A percentile compares a stretch with the other conserved stretches of the same genome.
phyloP scores from a whole-genome alignment of 2,888 invertebrate genomes.

The Xylota segnis region DNA sequence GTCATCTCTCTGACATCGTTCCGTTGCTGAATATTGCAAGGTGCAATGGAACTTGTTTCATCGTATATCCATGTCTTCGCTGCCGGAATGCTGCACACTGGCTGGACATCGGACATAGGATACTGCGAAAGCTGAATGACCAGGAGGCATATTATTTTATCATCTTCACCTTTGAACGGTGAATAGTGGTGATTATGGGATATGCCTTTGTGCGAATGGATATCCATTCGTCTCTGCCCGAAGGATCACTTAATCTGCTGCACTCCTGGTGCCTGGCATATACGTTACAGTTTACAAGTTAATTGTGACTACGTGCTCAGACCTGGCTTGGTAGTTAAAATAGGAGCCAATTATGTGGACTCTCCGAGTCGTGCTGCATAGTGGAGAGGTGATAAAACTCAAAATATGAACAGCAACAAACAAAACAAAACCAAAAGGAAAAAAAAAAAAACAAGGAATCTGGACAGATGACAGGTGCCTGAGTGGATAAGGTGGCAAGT shows the following conservation, averaged over 20 bases:
- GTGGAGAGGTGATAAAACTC: conserved; percentile 63
- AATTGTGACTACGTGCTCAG: conserved; percentile 60
- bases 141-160: conserved; percentile 73
- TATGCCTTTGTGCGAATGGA: conserved; percentile 34
- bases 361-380: conserved; percentile 26
- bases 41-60: conserved; percentile 70
- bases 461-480: conserved; percentile 57
- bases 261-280: conserved; percentile 26
- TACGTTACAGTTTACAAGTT: conserved; percentile 72
- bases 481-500: conserved; percentile 18
- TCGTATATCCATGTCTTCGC: conserved; percentile 20
- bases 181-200: conserved; percentile 67
- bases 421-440: no score
- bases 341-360: conserved; percentile 66
- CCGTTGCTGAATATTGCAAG: conserved; percentile 61
- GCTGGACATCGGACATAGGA: conserved; percentile 9
- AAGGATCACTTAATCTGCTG: conserved; percentile 69
- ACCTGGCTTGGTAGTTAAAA: conserved; percentile 24
- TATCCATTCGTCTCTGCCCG: conserved; percentile 45
- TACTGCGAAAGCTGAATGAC: conserved; percentile 51
- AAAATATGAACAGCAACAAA: conserved; percentile 48
- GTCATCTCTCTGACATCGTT: conserved; percentile 60
- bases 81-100: conserved; percentile 45
- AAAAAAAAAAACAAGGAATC: conserved; percentile 25
- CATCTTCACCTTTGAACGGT: conserved; percentile 74